Base-by-base conservation (phyloP, 2,113 vertebrate genomes). In the Pseudorasbora parva region DNA sequence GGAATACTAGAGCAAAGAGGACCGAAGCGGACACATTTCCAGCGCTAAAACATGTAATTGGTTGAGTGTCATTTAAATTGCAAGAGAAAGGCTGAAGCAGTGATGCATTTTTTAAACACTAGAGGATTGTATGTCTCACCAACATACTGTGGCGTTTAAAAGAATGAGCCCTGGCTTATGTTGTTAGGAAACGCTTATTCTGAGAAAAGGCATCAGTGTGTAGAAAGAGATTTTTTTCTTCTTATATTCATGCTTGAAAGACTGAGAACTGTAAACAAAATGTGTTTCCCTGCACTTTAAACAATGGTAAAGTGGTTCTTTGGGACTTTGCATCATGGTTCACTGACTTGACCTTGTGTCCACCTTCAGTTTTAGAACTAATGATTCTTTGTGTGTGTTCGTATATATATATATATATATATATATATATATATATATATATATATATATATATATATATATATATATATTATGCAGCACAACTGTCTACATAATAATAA, bases 191-290 rank as follows among this genome's bases (percentile, higher is more conserved):
- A 41, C 21, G 64, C 0, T 17, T 41, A 37, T 68, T 68, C 17
- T 5, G 41, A 43, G 54, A 78, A 78, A 78, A 78, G 57, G 23
- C 59, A 56, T 69, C 62, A 64, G 21, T 83, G 71, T 59, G 43
- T 72, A 15, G 15, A 86, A 82, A 41, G 59, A 79, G 41, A 49
- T 57, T 21, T 8, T 66, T 82, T 75, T 6, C 17, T 62, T 73
- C 8, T 33, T 47, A 74, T 54, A 75, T 74, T 82, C 23, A 47
- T 72, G 82, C 82, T 66, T 83, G 71, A 83, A 47, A 49, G 45
- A 4, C 37, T n/a, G 30, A 77, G 84, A 82, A 78, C 82, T 76
- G 54, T 76, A 76, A 51, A 68, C 41, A 78, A 47, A 69, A 78
- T 57, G 30, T 83, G 57, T 79, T 37, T 79, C 17, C 23, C 30